phyloP scores from a whole-genome alignment of 2,888 invertebrate genomes.

The Alloplasta piceator region DNA sequence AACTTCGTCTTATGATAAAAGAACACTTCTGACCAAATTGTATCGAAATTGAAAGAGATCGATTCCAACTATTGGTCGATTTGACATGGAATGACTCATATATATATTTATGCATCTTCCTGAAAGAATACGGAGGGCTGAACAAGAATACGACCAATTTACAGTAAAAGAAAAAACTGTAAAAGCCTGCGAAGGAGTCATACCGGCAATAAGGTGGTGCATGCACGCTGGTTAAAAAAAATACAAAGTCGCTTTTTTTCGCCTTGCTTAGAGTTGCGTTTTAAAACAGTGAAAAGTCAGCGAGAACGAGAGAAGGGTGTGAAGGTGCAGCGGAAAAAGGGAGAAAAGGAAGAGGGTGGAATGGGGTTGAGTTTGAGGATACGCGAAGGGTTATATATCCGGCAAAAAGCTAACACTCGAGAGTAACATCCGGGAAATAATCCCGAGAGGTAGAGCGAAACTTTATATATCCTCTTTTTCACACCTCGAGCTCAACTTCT shows the following conservation, averaged over 20 bases:
- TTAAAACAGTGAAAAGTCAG: conserved; percentile 65
- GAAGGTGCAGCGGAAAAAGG: conserved; percentile 63
- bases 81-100: too few species aligned
- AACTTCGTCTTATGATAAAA: too few species aligned
- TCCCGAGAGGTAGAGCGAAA: conserved; percentile 68
- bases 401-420: conserved; percentile 12
- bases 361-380: conserved; percentile 41
- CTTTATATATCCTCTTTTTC: conserved; percentile 63
- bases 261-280: conserved; percentile 22
- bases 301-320: conserved; percentile 56
- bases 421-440: conserved; percentile 66
- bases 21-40: too few species aligned
- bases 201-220: background rate
- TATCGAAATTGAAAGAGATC: too few species aligned
- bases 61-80: too few species aligned
- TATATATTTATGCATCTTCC: too few species aligned
- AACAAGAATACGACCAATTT: conserved; percentile 70
- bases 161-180: conserved; percentile 73
- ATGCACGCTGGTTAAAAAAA: background rate
- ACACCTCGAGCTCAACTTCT: conserved; percentile 18
- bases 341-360: conserved; percentile 52
- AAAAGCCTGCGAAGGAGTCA: conserved; percentile 57
- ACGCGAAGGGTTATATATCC: conserved; percentile 47
- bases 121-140: conserved; percentile 3
- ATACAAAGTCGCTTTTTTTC: background rate